Percentiles rank a stretch among this genome's conserved stretches.
Conservation (phyloP, 1,140 invertebrate genomes). For the Neuroterus valhalla region DNA sequence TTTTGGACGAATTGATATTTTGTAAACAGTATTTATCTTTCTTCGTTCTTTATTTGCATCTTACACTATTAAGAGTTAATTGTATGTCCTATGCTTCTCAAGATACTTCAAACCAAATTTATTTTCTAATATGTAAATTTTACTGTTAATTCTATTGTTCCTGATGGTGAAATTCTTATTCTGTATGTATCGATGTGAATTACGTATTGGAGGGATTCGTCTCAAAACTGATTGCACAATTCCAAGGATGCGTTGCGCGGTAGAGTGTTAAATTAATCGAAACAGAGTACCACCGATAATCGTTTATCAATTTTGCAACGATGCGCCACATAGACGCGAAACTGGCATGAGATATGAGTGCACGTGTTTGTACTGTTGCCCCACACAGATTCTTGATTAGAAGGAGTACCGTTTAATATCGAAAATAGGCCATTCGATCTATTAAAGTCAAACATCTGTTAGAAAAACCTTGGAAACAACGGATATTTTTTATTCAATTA, state of each 20-base stretch:
- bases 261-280: slow-evolving; percentile 2
- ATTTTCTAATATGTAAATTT: too few relatives aligned
- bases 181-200: not conserved
- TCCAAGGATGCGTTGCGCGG: not conserved
- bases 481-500: too few relatives aligned
- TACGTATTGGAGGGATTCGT: not conserved
- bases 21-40: too few relatives aligned
- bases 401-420: not conserved
- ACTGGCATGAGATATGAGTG: not conserved
- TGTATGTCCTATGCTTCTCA: not conserved
- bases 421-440: too few relatives aligned
- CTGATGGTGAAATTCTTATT: too few relatives aligned
- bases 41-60: too few relatives aligned
- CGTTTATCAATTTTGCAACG: slow-evolving; percentile 14
- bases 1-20: too few relatives aligned
- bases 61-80: not conserved
- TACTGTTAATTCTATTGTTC: too few relatives aligned
- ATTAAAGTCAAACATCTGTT: too few relatives aligned
- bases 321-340: not conserved
- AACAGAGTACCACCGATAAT: not conserved
- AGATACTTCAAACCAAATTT: too few relatives aligned
- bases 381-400: not conserved
- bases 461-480: too few relatives aligned
- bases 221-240: not conserved
- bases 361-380: not conserved